These are phyloP conservation scores for Oreocharis arfaki DNA, from an alignment of 2,113 vertebrate genomes.

Conservation along the genomic window DNA sequence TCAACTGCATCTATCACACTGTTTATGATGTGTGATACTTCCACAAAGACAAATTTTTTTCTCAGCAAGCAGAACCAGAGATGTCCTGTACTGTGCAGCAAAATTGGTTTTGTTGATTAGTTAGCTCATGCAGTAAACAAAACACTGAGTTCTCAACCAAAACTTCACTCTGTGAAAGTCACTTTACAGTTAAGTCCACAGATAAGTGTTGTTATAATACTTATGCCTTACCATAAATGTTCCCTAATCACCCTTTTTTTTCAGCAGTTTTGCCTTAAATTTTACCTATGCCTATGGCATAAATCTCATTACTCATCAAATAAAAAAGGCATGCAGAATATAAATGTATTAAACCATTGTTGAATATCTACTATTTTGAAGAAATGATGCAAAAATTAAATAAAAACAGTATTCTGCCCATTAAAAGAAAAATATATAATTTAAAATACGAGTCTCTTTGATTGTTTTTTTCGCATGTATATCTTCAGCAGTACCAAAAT, in stretches of 20 bases:
- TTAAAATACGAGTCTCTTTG: not conserved
- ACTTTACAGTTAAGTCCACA: not conserved
- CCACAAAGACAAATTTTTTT: not conserved
- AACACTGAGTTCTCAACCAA: not conserved
- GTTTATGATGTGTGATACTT: not conserved
- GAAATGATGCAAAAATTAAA: not conserved
- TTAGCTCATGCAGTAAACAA: not conserved
- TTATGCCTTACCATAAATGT: not conserved
- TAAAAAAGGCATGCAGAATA: not conserved
- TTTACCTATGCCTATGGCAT: not conserved
- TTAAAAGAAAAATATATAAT: not conserved
- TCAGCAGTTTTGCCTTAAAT: not conserved
- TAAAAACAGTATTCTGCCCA: fast-evolving
- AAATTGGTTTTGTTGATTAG: not conserved
- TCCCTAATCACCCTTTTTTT: not conserved
- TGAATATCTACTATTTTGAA: not conserved
- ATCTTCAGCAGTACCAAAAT: not conserved
- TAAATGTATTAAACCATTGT: not conserved
- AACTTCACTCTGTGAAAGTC: not conserved
- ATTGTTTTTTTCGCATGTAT: not conserved
- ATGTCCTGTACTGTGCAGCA: not conserved
- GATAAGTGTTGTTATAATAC: not conserved
- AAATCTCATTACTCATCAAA: not conserved
- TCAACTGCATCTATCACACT: not conserved
- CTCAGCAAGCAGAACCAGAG: not conserved